phyloP scores from a whole-genome alignment of 2,888 invertebrate species.

The Bhutanitis thaidina region DNA sequence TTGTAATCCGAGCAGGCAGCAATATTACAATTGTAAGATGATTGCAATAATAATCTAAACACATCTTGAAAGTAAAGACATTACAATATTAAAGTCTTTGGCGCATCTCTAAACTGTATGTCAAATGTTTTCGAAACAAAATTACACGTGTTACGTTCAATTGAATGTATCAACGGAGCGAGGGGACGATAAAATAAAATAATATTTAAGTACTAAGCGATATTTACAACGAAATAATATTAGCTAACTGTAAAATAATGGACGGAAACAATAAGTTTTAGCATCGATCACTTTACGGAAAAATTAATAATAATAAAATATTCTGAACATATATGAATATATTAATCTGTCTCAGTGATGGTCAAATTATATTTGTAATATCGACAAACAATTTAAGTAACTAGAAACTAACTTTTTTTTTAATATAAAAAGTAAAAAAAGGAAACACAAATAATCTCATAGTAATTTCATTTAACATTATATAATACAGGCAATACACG shows the following conservation, averaged over 20 bases:
- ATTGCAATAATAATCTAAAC: constrained; percentile 25
- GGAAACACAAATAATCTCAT: constrained; percentile 68
- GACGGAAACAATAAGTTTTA: constrained; percentile 76
- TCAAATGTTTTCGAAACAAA: constrained; percentile 43
- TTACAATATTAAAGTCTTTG: constrained; percentile 64
- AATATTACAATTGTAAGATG: constrained; percentile 4
- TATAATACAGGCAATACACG: constrained; percentile 29
- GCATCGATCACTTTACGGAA: constrained; percentile 43
- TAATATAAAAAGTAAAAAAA: constrained; percentile 54
- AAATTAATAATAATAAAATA: constrained; percentile 4
- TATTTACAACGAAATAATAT: constrained; percentile 46
- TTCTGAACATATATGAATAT: constrained; percentile 21
- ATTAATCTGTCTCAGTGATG: constrained; percentile 13
- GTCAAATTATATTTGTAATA: constrained; percentile 8
- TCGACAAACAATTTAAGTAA: constrained; percentile 4
- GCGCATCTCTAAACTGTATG: constrained; percentile 77
- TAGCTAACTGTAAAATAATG: constrained; percentile 54
- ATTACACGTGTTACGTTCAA: constrained; percentile 38
- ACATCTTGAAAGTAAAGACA: constrained; percentile 40
- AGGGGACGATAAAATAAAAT: constrained; percentile 22
- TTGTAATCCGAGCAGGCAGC: too few relatives aligned
- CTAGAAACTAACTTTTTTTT: constrained; percentile 52
- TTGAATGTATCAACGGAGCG: not conserved
- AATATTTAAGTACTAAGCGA: constrained; percentile 35
- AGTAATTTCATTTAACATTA: constrained; percentile 69